Percentiles rank a stretch among this genome's conserved stretches.
Conservation (phyloP, 2,113 vertebrate genomes). For the Boulengeromyrus knoepffleri region DNA sequence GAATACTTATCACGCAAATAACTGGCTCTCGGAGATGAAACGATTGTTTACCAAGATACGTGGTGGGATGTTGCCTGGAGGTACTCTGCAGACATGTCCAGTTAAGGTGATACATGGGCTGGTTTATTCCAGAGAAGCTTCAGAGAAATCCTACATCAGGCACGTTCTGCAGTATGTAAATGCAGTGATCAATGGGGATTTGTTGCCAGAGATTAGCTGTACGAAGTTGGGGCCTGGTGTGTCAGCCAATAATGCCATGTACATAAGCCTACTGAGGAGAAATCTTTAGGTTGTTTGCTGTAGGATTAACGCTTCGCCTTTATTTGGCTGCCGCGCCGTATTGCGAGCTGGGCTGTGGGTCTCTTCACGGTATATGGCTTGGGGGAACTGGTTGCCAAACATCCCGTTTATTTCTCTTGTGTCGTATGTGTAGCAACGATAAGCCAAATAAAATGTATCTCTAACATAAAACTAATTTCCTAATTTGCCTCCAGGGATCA, state of each 20-base stretch:
- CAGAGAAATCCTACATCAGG: neutral
- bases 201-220: slow-evolving; percentile 14
- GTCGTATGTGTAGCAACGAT: neutral
- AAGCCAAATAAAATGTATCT: neutral
- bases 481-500: neutral
- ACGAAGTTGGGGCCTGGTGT: neutral
- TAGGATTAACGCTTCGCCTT: neutral
- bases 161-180: slow-evolving; percentile 1
- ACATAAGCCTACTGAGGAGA: neutral
- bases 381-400: neutral
- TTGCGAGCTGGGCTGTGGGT: neutral
- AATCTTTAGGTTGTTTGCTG: neutral
- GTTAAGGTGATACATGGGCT: slow-evolving; percentile 2
- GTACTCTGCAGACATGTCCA: neutral
- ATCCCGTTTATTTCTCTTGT: neutral
- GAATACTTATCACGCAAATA: neutral
- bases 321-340: neutral
- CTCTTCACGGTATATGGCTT: neutral
- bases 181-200: slow-evolving; percentile 22
- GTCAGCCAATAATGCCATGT: slow-evolving; percentile 8
- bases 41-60: neutral
- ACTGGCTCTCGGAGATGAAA: neutral
- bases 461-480: neutral
- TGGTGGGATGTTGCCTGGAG: neutral
- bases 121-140: neutral